phyloP scores from a whole-genome alignment of 2,113 vertebrate species.

The Ariopsis seemanni region DNA sequence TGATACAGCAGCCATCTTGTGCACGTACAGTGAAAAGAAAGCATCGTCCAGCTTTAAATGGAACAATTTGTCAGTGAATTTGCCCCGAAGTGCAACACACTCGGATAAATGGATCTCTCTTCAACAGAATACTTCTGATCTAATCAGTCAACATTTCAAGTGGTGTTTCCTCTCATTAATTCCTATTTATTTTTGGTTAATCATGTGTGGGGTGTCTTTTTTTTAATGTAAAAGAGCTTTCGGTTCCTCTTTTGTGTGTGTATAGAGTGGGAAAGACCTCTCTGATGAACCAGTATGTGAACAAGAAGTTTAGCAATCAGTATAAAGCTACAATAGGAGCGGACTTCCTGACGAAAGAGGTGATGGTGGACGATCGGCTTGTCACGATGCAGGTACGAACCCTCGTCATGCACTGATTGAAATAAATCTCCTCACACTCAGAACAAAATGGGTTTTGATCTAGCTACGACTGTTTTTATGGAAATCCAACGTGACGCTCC shows the following conservation, averaged over 20 bases:
- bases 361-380: slow-evolving; percentile 98
- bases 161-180: neutral
- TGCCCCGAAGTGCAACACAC: neutral
- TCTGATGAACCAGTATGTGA: slow-evolving; percentile 99
- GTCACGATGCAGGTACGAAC: slow-evolving; percentile 97
- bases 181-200: neutral
- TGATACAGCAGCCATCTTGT: too few relatives aligned
- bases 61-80: neutral
- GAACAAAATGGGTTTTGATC: neutral
- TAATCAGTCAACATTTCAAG: neutral
- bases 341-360: slow-evolving; percentile 97
- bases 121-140: neutral
- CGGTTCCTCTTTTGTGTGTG: slow-evolving; percentile 24
- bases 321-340: slow-evolving; percentile 99
- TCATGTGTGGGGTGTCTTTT: neutral
- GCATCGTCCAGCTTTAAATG: neutral
- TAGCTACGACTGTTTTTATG: neutral
- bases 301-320: slow-evolving; percentile 99
- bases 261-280: slow-evolving; percentile 96
- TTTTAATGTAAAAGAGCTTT: slow-evolving; percentile 23
- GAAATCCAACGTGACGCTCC: too few relatives aligned
- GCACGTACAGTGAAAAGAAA: neutral
- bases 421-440: neutral
- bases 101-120: neutral
- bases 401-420: neutral